A percentile compares a stretch with the other conserved stretches of the same genome.
Evolutionary conservation across 1,140 invertebrate genomes (phyloP).

Genomic region (Pogonus chalceus): DNA sequence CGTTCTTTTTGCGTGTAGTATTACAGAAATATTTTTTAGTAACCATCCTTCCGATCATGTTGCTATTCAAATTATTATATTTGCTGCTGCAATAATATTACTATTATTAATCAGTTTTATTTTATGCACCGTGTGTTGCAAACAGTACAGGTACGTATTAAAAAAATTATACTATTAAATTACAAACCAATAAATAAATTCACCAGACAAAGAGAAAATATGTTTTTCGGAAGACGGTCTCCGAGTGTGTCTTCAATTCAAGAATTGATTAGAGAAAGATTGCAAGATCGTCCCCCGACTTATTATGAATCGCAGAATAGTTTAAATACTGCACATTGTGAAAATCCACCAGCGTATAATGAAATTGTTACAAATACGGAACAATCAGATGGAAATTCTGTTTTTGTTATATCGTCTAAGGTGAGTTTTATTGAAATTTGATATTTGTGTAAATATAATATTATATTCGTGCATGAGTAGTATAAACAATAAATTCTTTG

Average conservation of each 20-base stretch:
- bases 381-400: not conserved
- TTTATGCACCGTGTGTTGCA: not conserved
- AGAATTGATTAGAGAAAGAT: not conserved
- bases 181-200: not conserved
- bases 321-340: not conserved
- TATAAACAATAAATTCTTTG: too few relatives aligned
- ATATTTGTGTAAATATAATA: not conserved
- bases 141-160: conserved; percentile 1
- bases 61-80: not conserved
- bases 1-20: too few relatives aligned
- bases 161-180: not conserved
- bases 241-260: not conserved
- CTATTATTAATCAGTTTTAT: not conserved
- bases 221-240: not conserved
- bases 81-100: not conserved
- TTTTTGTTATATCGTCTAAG: not conserved
- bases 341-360: not conserved
- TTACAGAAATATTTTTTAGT: too few relatives aligned
- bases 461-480: too few relatives aligned
- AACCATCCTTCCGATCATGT: not conserved
- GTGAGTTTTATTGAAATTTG: not conserved
- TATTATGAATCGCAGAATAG: conserved; percentile 2
- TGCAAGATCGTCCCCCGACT: conserved; percentile 3
- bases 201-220: not conserved
- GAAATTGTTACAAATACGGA: not conserved